phyloP scores from a whole-genome alignment of 2,113 vertebrate species.

The Nothocercus nigrocapillus region DNA sequence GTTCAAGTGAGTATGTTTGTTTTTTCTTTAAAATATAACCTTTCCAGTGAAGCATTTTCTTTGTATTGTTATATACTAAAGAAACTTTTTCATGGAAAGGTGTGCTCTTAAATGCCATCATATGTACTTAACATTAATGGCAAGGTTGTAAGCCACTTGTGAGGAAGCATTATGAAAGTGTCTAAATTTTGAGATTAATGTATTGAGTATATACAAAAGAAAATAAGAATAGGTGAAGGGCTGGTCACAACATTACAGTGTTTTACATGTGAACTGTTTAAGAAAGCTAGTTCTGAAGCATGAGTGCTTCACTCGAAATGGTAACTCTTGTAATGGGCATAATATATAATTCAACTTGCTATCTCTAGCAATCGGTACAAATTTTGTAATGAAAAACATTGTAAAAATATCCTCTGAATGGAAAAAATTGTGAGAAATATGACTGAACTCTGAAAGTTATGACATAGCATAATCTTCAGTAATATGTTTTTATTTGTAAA shows the following conservation, averaged over 20 bases:
- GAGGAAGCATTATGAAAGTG: background rate
- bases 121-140: background rate
- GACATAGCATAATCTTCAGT: background rate
- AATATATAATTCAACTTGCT: background rate
- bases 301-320: background rate
- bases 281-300: background rate
- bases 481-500: slow-evolving; percentile 25
- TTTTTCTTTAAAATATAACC: slow-evolving; percentile 46
- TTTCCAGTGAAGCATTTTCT: slow-evolving; percentile 8
- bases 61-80: slow-evolving; percentile 47
- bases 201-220: background rate
- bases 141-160: background rate
- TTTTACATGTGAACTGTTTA: background rate
- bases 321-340: background rate
- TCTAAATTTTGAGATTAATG: background rate
- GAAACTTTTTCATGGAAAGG: slow-evolving; percentile 47
- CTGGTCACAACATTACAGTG: background rate
- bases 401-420: background rate
- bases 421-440: background rate
- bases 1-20: slow-evolving; percentile 52
- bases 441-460: background rate
- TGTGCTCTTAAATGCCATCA: background rate
- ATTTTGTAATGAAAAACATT: background rate
- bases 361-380: background rate
- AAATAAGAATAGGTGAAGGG: background rate